These are phyloP conservation scores for Aelia acuminata DNA, from an alignment of 2,888 invertebrate species.

Conservation along the genomic window DNA sequence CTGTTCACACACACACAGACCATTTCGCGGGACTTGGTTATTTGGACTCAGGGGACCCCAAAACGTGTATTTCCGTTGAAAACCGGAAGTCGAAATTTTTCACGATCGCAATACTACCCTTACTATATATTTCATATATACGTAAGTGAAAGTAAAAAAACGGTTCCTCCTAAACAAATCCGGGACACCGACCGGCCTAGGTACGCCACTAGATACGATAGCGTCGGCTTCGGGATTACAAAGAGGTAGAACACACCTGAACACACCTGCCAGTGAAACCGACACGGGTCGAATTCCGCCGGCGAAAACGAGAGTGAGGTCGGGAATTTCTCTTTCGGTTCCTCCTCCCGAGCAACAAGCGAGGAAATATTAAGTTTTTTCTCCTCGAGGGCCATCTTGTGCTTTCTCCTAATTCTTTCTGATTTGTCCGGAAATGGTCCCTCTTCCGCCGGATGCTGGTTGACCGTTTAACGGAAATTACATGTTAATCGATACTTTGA, in stretches of 20 bases:
- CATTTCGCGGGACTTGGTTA: too few species aligned
- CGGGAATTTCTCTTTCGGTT: not conserved
- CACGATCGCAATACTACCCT: too few species aligned
- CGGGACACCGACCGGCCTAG: too few species aligned
- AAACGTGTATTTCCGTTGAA: too few species aligned
- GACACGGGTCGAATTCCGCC: not conserved
- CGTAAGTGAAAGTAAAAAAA: too few species aligned
- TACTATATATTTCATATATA: too few species aligned
- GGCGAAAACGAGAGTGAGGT: constrained; percentile 28
- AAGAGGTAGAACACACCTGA: not conserved
- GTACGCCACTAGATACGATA: too few species aligned
- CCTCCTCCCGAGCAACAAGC: not conserved
- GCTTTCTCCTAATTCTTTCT: constrained; percentile 29
- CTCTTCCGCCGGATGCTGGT: not conserved
- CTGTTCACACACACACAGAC: too few species aligned
- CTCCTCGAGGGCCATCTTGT: not conserved
- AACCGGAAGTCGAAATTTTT: too few species aligned
- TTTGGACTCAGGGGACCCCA: too few species aligned
- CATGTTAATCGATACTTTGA: not conserved
- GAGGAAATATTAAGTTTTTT: not conserved
- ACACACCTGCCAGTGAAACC: constrained; percentile 29
- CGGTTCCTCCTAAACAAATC: too few species aligned
- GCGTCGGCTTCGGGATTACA: too few species aligned
- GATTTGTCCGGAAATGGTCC: constrained; percentile 21
- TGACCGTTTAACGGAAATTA: not conserved